A percentile compares a stretch with the other conserved stretches of the same genome.
Evolutionary conservation across 23 tunicate species (phyloP).

Genomic region (Halocynthia aurantium): DNA sequence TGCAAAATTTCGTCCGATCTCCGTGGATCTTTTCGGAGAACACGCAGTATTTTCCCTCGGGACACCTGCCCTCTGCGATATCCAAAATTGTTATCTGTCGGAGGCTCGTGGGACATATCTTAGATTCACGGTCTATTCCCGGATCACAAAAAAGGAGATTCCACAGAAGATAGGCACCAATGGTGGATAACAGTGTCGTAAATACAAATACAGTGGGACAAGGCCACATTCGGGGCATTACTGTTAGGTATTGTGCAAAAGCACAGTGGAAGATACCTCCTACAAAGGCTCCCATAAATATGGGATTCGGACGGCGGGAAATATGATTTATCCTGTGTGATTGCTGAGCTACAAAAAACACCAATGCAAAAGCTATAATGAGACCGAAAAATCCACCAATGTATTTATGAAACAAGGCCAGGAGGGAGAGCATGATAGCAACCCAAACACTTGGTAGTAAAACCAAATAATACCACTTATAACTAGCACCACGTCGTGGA

Average conservation of each 20-base stretch:
- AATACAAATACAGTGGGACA: conserved; percentile 12
- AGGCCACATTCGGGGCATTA: conserved; percentile 49
- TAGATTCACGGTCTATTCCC: conserved; percentile 31
- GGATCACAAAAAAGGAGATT: conserved; percentile 54
- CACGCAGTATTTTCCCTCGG: conserved; percentile 65
- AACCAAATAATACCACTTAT: conserved; percentile 35
- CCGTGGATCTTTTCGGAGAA: conserved; percentile 50
- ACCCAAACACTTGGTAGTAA: conserved; percentile 36
- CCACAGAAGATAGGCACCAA: conserved; percentile 23
- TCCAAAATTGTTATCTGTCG: conserved; percentile 44
- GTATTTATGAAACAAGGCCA: conserved; percentile 21
- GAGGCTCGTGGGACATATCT: conserved; percentile 3
- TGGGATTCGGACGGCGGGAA: conserved; percentile 75
- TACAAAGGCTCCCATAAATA: conserved; percentile 66
- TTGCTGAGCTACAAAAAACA: conserved; percentile 27
- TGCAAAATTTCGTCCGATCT: conserved; percentile 48
- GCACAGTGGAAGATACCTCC: conserved; percentile 69
- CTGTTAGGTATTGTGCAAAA: conserved; percentile 14
- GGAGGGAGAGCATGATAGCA: conserved; percentile 21
- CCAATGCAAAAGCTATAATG: conserved; percentile 8
- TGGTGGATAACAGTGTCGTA: conserved; percentile 1
- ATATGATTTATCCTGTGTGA: conserved; percentile 65
- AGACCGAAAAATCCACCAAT: conserved; percentile 44
- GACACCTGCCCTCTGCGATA: conserved; percentile 52
- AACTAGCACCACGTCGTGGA: background rate